These are phyloP conservation scores for Ceratitis capitata DNA, from an alignment of 1,140 invertebrate species.

Conservation along the genomic window DNA sequence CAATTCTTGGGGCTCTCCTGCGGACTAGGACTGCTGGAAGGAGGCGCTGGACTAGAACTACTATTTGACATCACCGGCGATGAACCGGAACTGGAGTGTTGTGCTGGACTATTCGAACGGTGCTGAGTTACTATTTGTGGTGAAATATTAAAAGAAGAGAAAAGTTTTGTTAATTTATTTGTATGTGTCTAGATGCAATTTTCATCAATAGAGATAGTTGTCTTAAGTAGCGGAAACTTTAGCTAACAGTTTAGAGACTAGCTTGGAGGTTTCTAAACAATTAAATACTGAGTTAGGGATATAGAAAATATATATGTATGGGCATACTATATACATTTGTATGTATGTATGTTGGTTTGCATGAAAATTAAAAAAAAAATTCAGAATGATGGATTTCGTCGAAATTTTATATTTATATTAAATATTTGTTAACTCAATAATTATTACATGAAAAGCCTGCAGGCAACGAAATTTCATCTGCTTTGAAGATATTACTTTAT, in stretches of 20 bases:
- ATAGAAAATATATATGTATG: not conserved
- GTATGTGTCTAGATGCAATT: not conserved
- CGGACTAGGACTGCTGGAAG: conserved; percentile 65
- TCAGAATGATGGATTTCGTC: too few relatives aligned
- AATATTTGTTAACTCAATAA: too few relatives aligned
- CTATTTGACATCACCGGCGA: conserved; percentile 65
- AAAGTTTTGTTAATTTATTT: not conserved
- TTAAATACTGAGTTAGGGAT: not conserved
- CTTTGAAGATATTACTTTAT: too few relatives aligned
- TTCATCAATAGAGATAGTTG: not conserved
- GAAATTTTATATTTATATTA: too few relatives aligned
- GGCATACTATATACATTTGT: not conserved
- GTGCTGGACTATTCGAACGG: conserved; percentile 63
- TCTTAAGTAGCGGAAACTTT: not conserved
- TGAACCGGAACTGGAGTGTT: conserved; percentile 64
- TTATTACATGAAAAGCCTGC: too few relatives aligned
- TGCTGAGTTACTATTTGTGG: conserved; percentile 62
- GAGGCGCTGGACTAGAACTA: conserved; percentile 65
- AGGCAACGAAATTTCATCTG: too few relatives aligned
- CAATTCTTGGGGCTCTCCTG: conserved; percentile 66
- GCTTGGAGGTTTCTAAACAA: not conserved
- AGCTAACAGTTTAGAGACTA: conserved; percentile 24
- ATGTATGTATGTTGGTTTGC: too few relatives aligned
- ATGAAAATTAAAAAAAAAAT: too few relatives aligned
- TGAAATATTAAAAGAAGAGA: conserved; percentile 5